These are phyloP conservation scores for Indicator indicator DNA, from an alignment of 2,113 vertebrate genomes.

Conservation along the genomic window DNA sequence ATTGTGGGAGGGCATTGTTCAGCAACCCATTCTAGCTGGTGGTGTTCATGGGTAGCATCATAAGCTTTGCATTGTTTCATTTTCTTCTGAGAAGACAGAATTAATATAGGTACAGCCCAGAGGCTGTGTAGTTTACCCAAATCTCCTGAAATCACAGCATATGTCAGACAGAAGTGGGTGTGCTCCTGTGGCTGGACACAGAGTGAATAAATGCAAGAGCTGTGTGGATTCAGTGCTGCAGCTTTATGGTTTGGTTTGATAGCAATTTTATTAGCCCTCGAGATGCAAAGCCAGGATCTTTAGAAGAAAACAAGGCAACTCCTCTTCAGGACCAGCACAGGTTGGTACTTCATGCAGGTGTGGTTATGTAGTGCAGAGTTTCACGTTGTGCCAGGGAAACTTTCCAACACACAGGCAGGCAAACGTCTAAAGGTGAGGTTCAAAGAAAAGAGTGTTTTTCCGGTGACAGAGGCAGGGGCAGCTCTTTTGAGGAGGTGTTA, in stretches of 20 bases:
- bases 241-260: background rate
- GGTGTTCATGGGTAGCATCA: background rate
- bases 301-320: background rate
- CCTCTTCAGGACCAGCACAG: background rate
- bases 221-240: background rate
- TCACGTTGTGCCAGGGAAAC: rapidly evolving
- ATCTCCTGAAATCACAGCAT: background rate
- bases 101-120: background rate
- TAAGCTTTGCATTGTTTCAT: background rate
- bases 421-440: background rate
- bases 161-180: background rate
- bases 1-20: background rate
- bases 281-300: background rate
- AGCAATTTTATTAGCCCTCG: background rate
- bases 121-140: background rate
- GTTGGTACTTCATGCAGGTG: background rate
- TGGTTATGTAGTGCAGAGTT: background rate
- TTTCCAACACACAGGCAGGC: background rate
- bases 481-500: background rate
- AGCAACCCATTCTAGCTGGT: background rate
- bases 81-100: background rate
- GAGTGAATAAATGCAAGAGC: background rate
- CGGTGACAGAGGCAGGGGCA: rapidly evolving
- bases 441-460: background rate
- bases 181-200: background rate